Evolutionary conservation across 2,113 vertebrate genomes (phyloP).

Genomic region (Syngnathus scovelli): DNA sequence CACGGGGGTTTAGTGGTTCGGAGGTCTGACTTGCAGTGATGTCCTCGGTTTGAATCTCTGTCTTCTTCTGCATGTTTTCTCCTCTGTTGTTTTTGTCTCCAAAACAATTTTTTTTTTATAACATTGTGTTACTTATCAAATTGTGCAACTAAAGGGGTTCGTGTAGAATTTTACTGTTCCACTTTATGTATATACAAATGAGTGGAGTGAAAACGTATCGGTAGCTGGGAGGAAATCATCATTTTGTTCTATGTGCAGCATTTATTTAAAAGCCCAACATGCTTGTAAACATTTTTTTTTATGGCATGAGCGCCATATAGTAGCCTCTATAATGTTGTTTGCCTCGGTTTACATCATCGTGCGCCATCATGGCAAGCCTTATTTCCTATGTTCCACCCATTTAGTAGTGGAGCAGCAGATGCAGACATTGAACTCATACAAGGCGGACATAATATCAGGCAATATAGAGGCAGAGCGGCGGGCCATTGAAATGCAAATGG

Average conservation of each 20-base stretch:
- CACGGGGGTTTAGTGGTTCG: background rate
- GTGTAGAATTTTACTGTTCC: too few species aligned
- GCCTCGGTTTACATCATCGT: constrained; percentile 53
- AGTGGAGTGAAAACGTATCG: constrained; percentile 3
- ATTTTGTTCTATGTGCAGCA: constrained; percentile 18
- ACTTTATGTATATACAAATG: too few species aligned
- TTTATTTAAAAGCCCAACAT: constrained; percentile 41
- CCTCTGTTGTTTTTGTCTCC: too few species aligned
- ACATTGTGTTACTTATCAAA: too few species aligned
- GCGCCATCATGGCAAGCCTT: constrained; percentile 42
- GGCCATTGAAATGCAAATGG: constrained; percentile 73
- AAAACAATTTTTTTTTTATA: too few species aligned
- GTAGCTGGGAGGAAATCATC: constrained; percentile 17
- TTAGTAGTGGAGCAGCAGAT: constrained; percentile 64
- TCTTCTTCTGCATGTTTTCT: background rate
- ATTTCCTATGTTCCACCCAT: constrained; percentile 60
- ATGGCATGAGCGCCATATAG: constrained; percentile 22
- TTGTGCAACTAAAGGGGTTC: too few species aligned
- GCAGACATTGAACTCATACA: constrained; percentile 70
- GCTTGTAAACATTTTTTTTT: constrained; percentile 43
- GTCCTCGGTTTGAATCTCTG: background rate
- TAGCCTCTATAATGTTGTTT: constrained; percentile 29
- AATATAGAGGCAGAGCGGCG: constrained; percentile 69
- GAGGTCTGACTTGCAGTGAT: background rate
- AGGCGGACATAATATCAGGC: constrained; percentile 71